Evolutionary conservation across 2,113 vertebrate species (phyloP).

Genomic region (Centrocercus urophasianus): DNA sequence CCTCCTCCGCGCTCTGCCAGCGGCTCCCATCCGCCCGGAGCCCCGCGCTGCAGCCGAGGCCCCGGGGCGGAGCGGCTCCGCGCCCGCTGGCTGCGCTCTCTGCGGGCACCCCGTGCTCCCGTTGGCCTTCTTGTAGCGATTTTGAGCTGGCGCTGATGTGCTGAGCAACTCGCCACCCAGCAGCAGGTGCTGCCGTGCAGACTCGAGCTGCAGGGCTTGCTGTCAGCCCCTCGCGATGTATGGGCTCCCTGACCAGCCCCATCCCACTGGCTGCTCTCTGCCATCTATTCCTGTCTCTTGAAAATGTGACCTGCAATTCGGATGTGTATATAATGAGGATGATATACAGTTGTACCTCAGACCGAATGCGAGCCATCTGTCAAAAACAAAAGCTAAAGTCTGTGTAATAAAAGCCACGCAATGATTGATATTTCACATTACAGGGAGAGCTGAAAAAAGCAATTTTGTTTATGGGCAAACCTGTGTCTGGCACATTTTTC

Average conservation of each 20-base stretch:
- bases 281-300: conserved; percentile 67
- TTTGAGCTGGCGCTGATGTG: too few species aligned
- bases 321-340: conserved; percentile 69
- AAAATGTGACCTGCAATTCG: conserved; percentile 63
- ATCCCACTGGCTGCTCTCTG: conserved; percentile 36
- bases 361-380: conserved; percentile 70
- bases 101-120: too few species aligned
- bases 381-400: conserved; percentile 79
- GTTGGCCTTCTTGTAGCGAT: too few species aligned
- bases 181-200: fast-evolving
- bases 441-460: conserved; percentile 74
- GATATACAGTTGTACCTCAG: conserved; percentile 69
- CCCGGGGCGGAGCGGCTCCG: too few species aligned
- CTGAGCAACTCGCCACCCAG: fast-evolving
- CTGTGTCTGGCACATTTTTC: conserved; percentile 76
- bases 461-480: conserved; percentile 81
- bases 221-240: not conserved
- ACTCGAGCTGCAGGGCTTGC: not conserved
- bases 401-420: conserved; percentile 73
- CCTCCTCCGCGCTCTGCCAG: too few species aligned
- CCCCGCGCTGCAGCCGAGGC: too few species aligned
- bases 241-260: not conserved
- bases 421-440: conserved; percentile 83
- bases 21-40: too few species aligned
- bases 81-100: too few species aligned